Evolutionary conservation across 2,797 vertebrate genomes (phyloP).

Genomic region (Pipistrellus pygmaeus): DNA sequence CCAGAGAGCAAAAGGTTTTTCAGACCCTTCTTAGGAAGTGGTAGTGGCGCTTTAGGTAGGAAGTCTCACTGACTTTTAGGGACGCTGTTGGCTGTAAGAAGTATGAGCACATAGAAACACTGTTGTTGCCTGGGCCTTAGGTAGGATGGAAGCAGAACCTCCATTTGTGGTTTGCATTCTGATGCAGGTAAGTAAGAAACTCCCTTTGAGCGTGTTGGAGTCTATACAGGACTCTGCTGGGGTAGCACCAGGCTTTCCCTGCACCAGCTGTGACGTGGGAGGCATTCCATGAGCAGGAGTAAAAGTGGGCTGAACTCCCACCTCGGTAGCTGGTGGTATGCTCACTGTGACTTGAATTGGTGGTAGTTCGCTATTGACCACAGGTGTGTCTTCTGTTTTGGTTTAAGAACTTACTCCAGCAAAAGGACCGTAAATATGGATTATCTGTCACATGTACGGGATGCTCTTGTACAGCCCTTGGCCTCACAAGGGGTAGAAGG

Average conservation of each 20-base stretch:
- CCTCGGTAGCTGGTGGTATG: neutral
- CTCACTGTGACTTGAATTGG: neutral
- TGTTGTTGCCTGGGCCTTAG: neutral
- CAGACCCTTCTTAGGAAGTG: neutral
- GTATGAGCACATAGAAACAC: neutral
- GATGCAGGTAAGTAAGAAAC: neutral
- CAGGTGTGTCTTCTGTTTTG: slow-evolving; percentile 63
- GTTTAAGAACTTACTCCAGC: slow-evolving; percentile 91
- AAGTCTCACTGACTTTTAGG: neutral
- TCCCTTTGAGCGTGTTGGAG: neutral
- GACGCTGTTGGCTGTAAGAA: neutral
- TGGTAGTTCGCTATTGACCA: neutral
- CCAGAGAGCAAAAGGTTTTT: neutral
- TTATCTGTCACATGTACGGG: slow-evolving; percentile 92
- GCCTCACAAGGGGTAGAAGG: slow-evolving; percentile 91
- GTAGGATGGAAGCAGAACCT: neutral
- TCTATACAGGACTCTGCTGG: neutral
- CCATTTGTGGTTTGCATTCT: neutral
- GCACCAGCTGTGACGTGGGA: neutral
- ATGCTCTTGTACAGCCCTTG: slow-evolving; percentile 92
- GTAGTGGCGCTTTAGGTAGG: neutral
- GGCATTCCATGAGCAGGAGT: neutral
- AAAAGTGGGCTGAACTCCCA: neutral
- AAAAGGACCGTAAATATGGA: slow-evolving; percentile 95
- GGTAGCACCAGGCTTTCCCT: neutral